phyloP scores from a whole-genome alignment of 2,797 vertebrate species.

The Sebastes steindachneri region DNA sequence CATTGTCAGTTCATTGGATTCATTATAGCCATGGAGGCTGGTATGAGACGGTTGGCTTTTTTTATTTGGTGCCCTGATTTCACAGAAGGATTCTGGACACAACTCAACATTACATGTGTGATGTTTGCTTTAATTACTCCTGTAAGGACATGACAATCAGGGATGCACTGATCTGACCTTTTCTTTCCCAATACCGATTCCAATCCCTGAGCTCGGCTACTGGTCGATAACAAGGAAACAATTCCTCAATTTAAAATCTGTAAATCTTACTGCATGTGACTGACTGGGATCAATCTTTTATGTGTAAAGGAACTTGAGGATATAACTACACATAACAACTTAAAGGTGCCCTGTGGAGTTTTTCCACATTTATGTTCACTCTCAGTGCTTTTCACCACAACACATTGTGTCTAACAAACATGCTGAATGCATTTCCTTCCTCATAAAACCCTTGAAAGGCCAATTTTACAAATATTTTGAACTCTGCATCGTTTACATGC shows the following conservation, averaged over 20 bases:
- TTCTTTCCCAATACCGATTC: neutral
- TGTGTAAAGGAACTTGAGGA: neutral
- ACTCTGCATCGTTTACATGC: too few relatives aligned
- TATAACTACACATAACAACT: neutral
- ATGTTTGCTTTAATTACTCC: too few relatives aligned
- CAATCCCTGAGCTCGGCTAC: neutral
- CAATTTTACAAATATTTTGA: too few relatives aligned
- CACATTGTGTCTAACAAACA: neutral
- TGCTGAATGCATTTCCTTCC: neutral
- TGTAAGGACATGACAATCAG: neutral
- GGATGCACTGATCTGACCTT: neutral
- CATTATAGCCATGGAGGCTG: neutral
- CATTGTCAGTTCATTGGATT: neutral
- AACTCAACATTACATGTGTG: neutral
- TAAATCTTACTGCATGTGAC: neutral
- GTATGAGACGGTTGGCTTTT: neutral
- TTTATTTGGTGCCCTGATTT: neutral
- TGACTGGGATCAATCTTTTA: neutral
- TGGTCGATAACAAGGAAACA: neutral
- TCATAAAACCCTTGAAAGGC: neutral
- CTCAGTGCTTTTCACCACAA: neutral
- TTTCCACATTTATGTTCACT: too few relatives aligned
- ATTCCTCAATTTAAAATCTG: neutral
- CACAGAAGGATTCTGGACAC: neutral
- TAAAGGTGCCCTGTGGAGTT: too few relatives aligned